Evolutionary conservation across 2,888 invertebrate species (phyloP).

Genomic region (Rhabditoides inermis): DNA sequence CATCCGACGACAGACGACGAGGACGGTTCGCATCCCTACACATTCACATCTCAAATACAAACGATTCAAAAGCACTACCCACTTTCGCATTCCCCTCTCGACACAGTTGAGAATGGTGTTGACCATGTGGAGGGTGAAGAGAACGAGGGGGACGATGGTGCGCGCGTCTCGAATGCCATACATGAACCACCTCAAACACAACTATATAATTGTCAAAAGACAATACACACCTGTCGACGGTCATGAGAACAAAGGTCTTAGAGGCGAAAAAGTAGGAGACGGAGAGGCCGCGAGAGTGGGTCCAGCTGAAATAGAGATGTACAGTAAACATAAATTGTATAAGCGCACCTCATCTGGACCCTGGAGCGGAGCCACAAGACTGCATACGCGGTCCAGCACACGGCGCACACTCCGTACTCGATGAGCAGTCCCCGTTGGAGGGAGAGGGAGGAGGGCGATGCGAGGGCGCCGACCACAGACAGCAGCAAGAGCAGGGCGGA

Average conservation of each 20-base stretch:
- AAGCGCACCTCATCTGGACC: conserved; percentile 14
- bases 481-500: conserved; percentile 1
- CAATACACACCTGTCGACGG: conserved; percentile 8
- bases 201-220: not conserved
- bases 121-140: conserved; percentile 11
- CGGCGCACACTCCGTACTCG: conserved; percentile 20
- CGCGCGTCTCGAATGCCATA: conserved; percentile 25
- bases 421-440: conserved; percentile 7
- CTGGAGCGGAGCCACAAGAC: conserved; percentile 18
- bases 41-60: not conserved
- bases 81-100: conserved; percentile 25
- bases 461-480: not conserved
- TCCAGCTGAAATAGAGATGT: conserved; percentile 19
- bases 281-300: conserved; percentile 13
- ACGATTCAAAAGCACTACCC: not conserved
- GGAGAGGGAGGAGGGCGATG: not conserved
- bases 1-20: not conserved
- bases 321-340: not conserved
- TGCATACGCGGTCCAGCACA: conserved; percentile 21
- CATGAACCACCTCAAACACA: conserved; percentile 15
- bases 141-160: conserved; percentile 10
- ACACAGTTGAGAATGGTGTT: conserved; percentile 13
- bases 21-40: not conserved
- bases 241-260: conserved; percentile 25
- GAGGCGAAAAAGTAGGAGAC: conserved; percentile 20